These are phyloP conservation scores for Polypedilum vanderplanki DNA, from an alignment of 1,140 invertebrate species.

Conservation along the genomic window DNA sequence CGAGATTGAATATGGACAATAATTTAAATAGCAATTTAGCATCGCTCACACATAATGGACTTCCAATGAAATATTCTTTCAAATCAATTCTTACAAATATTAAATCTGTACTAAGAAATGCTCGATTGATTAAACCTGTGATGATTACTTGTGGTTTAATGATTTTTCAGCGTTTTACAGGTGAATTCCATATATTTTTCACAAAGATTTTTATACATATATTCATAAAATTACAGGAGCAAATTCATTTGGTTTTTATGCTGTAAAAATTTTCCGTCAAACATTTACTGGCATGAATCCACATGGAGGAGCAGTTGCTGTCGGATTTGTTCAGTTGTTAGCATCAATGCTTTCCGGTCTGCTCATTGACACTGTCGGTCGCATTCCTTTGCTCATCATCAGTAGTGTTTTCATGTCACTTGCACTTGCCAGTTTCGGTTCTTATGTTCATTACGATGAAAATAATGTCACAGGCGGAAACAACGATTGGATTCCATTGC, in stretches of 20 bases:
- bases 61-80: slow-evolving; percentile 26
- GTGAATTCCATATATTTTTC: slow-evolving; percentile 8
- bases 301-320: slow-evolving; percentile 75
- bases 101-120: slow-evolving; percentile 32
- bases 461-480: slow-evolving; percentile 49
- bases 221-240: slow-evolving; percentile 50
- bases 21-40: background rate
- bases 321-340: slow-evolving; percentile 71
- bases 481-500: slow-evolving; percentile 73
- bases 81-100: slow-evolving; percentile 30
- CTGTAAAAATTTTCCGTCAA: slow-evolving; percentile 72
- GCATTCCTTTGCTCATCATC: slow-evolving; percentile 69
- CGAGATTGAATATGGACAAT: slow-evolving; percentile 36
- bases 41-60: background rate
- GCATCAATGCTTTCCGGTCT: slow-evolving; percentile 72
- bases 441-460: slow-evolving; percentile 69
- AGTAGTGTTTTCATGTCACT: slow-evolving; percentile 77
- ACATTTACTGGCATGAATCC: slow-evolving; percentile 75
- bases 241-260: slow-evolving; percentile 78
- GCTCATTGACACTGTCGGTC: slow-evolving; percentile 73
- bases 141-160: slow-evolving; percentile 76
- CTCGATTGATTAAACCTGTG: slow-evolving; percentile 55
- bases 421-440: slow-evolving; percentile 71
- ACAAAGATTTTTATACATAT: background rate
- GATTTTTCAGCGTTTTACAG: slow-evolving; percentile 71